Base-by-base conservation (phyloP, 2,797 vertebrate genomes). In the Crax fasciolata region DNA sequence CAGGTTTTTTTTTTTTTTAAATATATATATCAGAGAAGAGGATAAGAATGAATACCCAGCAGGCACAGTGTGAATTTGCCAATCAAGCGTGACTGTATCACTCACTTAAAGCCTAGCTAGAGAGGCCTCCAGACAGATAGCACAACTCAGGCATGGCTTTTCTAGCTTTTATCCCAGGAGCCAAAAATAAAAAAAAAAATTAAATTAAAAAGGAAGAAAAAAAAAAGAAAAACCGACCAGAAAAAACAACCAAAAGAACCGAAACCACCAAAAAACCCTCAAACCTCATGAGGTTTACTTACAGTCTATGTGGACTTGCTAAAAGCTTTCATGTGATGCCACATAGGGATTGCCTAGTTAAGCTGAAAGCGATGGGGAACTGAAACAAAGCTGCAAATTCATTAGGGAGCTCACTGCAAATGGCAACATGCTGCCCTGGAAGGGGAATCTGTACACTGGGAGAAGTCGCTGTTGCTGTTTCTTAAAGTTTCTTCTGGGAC, bases 21-120 rank as follows among this genome's bases (percentile, higher is more conserved):
- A 92, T 90, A 88, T 43, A 77, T 84, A 14, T 91, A 93, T 65
- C 73, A 93, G 76, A 80, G 73, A 91, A 90, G 32, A 87, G 93
- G 87, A 79, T 79, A 96, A 88, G 93, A 95, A 90, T 87, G 89
- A 93, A 95, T 78, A 89, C 18, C 82, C 92, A 96, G 91, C 94
- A 92, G 92, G 76, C 58, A 43, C n/a, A 80, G 84, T 91, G 89
- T 84, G 94, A 96, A 96, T 96, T 91, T 94, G 66, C 82, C 92
- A 90, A 92, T 81, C 92, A 92, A 75, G 58, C 51, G 78, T 70
- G 89, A 95, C 87, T 92, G 27, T 55, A 87, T 87, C 75, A 58
- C 48, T 94, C 62, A 70, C 54, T 95, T 80, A 84, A 84, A 93
- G 82, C 77, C 54, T 59, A 87, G 76, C 76, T 59, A 83, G 46